These are phyloP conservation scores for Myrmecophaga tridactyla DNA, from an alignment of 2,113 vertebrate species.

Conservation along the genomic window DNA sequence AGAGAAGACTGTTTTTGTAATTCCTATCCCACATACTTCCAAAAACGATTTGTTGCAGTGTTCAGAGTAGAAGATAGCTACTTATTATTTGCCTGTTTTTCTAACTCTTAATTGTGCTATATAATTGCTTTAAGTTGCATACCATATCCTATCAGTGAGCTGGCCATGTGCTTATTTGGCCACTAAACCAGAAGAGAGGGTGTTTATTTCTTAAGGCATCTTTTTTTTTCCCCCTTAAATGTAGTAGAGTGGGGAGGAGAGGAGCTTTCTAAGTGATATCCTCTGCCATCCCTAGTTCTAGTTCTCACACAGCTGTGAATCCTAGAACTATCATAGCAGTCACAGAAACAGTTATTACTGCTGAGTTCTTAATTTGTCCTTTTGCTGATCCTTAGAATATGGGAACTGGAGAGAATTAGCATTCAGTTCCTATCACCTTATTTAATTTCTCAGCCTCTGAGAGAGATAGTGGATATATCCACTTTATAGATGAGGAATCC, in stretches of 20 bases:
- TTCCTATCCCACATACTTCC: background rate
- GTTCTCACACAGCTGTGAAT: background rate
- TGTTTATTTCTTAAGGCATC: background rate
- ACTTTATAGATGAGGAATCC: background rate
- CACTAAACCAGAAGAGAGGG: background rate
- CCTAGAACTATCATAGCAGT: background rate
- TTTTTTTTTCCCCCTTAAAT: background rate
- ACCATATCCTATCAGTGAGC: background rate
- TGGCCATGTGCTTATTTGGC: background rate
- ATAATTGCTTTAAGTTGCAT: constrained; percentile 31
- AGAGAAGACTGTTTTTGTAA: background rate
- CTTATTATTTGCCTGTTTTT: background rate
- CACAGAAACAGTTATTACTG: background rate
- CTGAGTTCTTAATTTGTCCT: background rate
- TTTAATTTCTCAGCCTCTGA: constrained; percentile 6
- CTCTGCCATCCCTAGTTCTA: background rate
- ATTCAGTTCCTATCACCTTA: background rate
- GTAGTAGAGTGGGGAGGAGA: background rate
- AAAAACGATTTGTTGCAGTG: constrained; percentile 6
- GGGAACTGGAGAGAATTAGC: background rate
- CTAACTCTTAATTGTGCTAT: background rate
- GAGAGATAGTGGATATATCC: background rate
- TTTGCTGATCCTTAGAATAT: constrained; percentile 5
- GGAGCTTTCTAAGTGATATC: constrained; percentile 12
- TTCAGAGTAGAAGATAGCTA: background rate